These are phyloP conservation scores for Mustela lutreola DNA, from an alignment of 2,113 vertebrate genomes.

Conservation along the genomic window DNA sequence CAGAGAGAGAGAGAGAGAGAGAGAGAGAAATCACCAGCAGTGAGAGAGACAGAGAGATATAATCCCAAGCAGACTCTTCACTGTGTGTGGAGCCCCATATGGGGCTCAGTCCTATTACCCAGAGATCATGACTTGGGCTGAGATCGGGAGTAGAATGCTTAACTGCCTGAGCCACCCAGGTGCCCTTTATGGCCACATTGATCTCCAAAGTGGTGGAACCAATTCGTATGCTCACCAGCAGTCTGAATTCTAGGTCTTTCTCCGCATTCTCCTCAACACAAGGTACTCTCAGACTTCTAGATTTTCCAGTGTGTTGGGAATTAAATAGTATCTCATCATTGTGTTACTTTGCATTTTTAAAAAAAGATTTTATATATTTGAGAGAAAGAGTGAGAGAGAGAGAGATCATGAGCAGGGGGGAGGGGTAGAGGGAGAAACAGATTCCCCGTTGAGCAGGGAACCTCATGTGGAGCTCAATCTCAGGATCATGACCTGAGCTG, in stretches of 20 bases:
- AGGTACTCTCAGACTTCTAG: background rate
- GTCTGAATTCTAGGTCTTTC: background rate
- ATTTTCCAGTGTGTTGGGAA: background rate
- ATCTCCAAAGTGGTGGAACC: background rate
- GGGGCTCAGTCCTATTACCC: background rate
- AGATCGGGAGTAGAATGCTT: background rate
- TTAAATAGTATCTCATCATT: background rate
- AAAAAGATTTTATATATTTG: too few relatives aligned
- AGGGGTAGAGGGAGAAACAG: too few relatives aligned
- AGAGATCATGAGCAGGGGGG: too few relatives aligned
- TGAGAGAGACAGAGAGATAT: background rate
- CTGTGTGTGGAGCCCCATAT: background rate
- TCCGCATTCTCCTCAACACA: background rate
- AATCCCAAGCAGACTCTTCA: background rate
- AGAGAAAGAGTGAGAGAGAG: too few relatives aligned
- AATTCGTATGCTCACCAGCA: background rate
- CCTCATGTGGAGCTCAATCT: too few relatives aligned
- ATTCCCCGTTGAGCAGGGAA: too few relatives aligned
- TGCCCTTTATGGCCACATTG: background rate
- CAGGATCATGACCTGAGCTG: too few relatives aligned
- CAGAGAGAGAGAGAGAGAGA: background rate
- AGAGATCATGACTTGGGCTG: background rate
- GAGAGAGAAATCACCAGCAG: background rate
- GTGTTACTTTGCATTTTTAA: constrained; percentile 1
- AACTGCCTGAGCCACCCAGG: background rate